phyloP scores from a whole-genome alignment of 2,113 vertebrate genomes.

The Hippocampus guttulatus region DNA sequence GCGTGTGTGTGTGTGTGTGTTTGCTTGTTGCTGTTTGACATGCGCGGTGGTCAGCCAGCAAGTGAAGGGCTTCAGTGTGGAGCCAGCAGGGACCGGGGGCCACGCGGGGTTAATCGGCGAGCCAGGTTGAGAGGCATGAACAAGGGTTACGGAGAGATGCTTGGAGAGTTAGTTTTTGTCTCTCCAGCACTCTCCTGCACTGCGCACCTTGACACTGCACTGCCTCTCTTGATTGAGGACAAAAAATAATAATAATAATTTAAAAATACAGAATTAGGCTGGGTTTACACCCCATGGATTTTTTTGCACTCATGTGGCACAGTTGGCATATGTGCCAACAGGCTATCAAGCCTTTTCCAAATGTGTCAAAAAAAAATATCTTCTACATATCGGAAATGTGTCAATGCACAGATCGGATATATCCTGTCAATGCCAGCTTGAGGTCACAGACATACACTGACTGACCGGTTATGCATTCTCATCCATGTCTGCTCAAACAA shows the following conservation, averaged over 20 bases:
- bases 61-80: constrained; percentile 30
- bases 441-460: no score
- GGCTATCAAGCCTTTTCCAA: no score
- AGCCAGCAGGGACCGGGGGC: constrained; percentile 47
- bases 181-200: constrained; percentile 49
- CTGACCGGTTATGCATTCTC: no score
- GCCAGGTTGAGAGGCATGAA: constrained; percentile 67
- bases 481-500: no score
- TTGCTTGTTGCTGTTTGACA: constrained; percentile 41
- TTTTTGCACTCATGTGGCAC: no score
- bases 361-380: no score
- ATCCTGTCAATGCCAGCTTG: no score
- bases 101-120: constrained; percentile 68
- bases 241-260: no score
- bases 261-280: neutral
- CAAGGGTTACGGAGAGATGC: constrained; percentile 57
- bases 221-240: constrained; percentile 12
- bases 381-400: no score
- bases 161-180: constrained; percentile 59
- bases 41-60: constrained; percentile 29
- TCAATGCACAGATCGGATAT: no score
- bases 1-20: constrained; percentile 6
- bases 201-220: constrained; percentile 50
- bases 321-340: no score
- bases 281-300: neutral